These are phyloP conservation scores for Entomyzon cyanotis DNA, from an alignment of 2,113 vertebrate species.

Conservation along the genomic window DNA sequence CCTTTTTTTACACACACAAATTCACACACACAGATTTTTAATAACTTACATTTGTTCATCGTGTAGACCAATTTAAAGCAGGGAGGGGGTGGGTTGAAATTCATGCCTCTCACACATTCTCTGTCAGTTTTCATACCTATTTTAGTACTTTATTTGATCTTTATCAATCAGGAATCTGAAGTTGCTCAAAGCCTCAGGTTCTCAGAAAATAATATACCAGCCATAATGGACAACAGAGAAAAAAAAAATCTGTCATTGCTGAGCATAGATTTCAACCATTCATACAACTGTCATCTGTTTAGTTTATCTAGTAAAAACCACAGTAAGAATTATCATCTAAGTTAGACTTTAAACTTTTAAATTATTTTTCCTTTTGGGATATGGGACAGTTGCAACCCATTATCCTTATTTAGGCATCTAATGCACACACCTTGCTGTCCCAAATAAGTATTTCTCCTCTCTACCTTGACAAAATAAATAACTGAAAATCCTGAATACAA, in stretches of 20 bases:
- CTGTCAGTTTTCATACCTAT: not conserved
- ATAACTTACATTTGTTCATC: not conserved
- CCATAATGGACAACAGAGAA: not conserved
- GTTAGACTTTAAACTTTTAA: not conserved
- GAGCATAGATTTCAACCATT: not conserved
- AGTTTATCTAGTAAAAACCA: not conserved
- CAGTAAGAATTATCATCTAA: not conserved
- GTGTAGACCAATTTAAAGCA: not conserved
- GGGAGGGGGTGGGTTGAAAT: not conserved
- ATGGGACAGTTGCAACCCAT: not conserved
- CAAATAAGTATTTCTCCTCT: not conserved
- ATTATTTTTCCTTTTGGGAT: not conserved
- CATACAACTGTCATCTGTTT: not conserved
- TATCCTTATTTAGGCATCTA: not conserved
- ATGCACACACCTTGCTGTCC: not conserved
- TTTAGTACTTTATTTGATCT: conserved; percentile 24
- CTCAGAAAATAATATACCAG: not conserved
- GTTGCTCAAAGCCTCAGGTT: not conserved
- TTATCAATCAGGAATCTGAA: not conserved
- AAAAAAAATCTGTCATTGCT: not conserved
- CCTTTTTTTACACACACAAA: not conserved
- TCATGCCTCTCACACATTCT: not conserved
- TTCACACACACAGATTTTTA: not conserved
- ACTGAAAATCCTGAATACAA: not conserved
- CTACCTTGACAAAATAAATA: not conserved